Percentiles rank a stretch among this genome's conserved stretches.
phyloP scores from a whole-genome alignment of 1,140 invertebrate species.

The Brachionus angularis region DNA sequence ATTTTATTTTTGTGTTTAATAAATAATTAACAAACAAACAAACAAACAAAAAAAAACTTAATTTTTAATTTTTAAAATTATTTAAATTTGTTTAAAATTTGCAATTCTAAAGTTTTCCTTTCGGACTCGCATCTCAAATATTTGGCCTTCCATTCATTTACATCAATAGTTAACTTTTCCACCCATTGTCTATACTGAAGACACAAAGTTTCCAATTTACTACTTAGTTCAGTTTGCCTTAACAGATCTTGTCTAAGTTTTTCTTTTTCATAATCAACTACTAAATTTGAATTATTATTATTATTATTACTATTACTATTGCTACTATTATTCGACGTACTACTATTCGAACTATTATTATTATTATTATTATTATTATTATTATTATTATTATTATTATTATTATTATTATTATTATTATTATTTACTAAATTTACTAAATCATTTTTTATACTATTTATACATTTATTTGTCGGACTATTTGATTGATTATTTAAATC shows the following conservation, averaged over 20 bases:
- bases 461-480: too few species aligned
- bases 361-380: neutral
- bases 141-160: slow-evolving; percentile 39
- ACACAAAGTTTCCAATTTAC: slow-evolving; percentile 27
- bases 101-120: slow-evolving; percentile 15
- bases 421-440: neutral
- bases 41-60: neutral
- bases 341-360: slow-evolving; percentile 6
- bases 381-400: neutral
- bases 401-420: slow-evolving; percentile 1
- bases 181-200: slow-evolving; percentile 39
- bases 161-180: slow-evolving; percentile 28
- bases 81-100: neutral
- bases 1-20: too few species aligned
- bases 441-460: too few species aligned
- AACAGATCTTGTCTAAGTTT: slow-evolving; percentile 24
- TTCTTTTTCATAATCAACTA: slow-evolving; percentile 35
- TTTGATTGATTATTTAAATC: neutral
- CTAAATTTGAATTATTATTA: neutral
- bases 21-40: too few species aligned
- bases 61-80: neutral
- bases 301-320: neutral
- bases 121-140: slow-evolving; percentile 25
- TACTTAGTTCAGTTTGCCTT: slow-evolving; percentile 26
- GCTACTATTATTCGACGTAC: neutral